Base-by-base conservation (phyloP, 2,888 invertebrate genomes). In the Panopea generosa region DNA sequence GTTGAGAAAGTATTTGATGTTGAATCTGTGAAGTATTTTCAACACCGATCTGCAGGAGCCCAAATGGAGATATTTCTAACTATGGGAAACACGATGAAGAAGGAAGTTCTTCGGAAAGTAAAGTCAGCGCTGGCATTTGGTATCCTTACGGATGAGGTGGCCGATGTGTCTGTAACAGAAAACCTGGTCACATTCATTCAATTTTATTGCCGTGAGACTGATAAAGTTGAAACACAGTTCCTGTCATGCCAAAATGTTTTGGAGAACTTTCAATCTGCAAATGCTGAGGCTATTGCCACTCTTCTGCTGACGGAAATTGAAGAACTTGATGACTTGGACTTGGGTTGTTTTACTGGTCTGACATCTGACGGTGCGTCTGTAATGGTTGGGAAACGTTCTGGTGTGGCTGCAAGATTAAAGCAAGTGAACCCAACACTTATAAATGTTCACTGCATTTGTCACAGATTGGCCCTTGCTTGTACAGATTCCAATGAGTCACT, bases 401-500 rank as follows among this genome's bases (percentile, higher is more conserved):
- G 62, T 20, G 57, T 66, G 2, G 66, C 57, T 26, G 55, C 63
- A 40, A 20, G 22, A 27, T 29, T 63, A 24, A 40, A 38, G 16
- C 22, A 50, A 20, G n/a, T 27, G 9, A 38, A 29, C 26, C 62
- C 62, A 38, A 6, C 18, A 4, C 22, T 47, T 7, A 45, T 80
- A 4, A 62, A 56, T 40, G 59, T 29, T 52, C 2, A 80, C 26
- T 80, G 80, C 47, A 52, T 80, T n/a, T 70, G 71, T 33, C 80
- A 76, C 59, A 11, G 72, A 11, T 43, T 76, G 20, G 70, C 67
- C 9, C 55, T 73, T 18, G 59, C 66, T 2, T 72, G 73, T 50
- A 61, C 60, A 26, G 72, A 78, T 43, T 29, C 59, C 1, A 56
- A 47, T 18, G 50, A 45, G 57, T 38, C 43, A 7, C 26, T 69